Evolutionary conservation across 1,140 invertebrate genomes (phyloP), one percentile per base, ranked within the genome.

Genomic region (Colletes latitarsis): DNA sequence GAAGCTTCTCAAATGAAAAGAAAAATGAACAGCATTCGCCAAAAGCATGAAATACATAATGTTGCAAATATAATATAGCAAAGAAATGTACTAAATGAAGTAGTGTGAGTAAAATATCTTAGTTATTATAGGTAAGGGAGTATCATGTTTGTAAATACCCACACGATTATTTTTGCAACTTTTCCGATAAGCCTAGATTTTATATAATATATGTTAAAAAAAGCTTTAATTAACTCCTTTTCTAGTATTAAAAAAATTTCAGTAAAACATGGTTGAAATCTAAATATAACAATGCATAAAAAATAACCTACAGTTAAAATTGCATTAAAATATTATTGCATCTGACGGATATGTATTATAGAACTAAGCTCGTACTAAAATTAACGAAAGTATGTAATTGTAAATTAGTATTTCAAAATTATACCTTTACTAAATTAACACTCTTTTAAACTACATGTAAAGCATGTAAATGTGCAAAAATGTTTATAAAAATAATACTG

Each of bases 391-490:
- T 55, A 52, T 17, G 14, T 10, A 5, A 41, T 43, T 63, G n/a
- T 21, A 67, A n/a, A 67, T 67, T 49, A 67, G 64, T 52, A 21
- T 67, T 67, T 49, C 0, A 55, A 63, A 43, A 21, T 70, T 66
- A 73, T 73, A 72, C 30, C n/a, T 77, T 71, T 4, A 19, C 52
- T 46, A 67, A 73, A 49, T 39, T 64, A 52, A 52, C 58, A 57
- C 39, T 58, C 64, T 69, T 39, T 12, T 82, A 43, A 53, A 66
- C 55, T 77, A 60, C 39, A 41, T 73, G 58, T 49, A 58, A 79
- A 86, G 64, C 73, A 76, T 74, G 64, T 69, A 83, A 83, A 85
- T 86, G 53, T 83, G 80, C 81, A 70, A 86, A 82, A 83, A 87
- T 71, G 68, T 60, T 57, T 68, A 75, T 75, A 63, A 82, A 87